Evolutionary conservation across 2,888 invertebrate genomes (phyloP).

Genomic region (Acrobeloides nanus): DNA sequence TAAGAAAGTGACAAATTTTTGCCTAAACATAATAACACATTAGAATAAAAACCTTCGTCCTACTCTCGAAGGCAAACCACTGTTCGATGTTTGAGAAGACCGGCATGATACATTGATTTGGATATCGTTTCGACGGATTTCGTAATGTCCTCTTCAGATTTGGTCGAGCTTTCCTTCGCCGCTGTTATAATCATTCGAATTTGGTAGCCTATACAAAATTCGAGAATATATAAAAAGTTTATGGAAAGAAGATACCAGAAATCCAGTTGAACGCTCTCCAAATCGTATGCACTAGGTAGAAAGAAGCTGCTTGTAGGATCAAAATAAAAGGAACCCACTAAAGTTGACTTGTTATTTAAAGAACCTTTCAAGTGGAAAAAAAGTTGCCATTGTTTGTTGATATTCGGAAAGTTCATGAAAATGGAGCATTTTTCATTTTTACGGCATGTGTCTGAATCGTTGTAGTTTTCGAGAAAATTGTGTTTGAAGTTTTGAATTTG

Average conservation of each 20-base stretch:
- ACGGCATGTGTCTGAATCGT: too few relatives aligned
- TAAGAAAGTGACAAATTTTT: conserved; percentile 23
- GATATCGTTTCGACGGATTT: conserved; percentile 18
- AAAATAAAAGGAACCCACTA: conserved; percentile 53
- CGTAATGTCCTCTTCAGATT: conserved; percentile 6
- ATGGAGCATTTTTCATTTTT: too few relatives aligned
- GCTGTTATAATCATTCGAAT: conserved; percentile 24
- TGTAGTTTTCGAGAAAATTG: too few relatives aligned
- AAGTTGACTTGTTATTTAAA: too few relatives aligned
- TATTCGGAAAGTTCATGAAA: too few relatives aligned
- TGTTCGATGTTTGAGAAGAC: conserved; percentile 15
- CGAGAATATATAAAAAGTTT: conserved; percentile 2
- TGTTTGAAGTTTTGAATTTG: too few relatives aligned
- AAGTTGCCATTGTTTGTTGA: too few relatives aligned
- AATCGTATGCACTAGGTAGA: conserved; percentile 46
- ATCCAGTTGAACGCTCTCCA: conserved; percentile 53
- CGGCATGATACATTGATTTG: conserved; percentile 18
- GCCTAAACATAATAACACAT: conserved; percentile 17
- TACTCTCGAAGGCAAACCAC: conserved; percentile 14
- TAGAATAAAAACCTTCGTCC: background rate
- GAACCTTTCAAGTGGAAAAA: too few relatives aligned
- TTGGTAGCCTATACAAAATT: conserved; percentile 23
- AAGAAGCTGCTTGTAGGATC: conserved; percentile 46
- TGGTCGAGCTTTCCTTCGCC: conserved; percentile 14
- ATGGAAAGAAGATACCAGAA: conserved; percentile 23